Percentiles rank a stretch among this genome's conserved stretches.
Conservation (phyloP, 2,888 invertebrate species). For the Eupithecia centaureata region DNA sequence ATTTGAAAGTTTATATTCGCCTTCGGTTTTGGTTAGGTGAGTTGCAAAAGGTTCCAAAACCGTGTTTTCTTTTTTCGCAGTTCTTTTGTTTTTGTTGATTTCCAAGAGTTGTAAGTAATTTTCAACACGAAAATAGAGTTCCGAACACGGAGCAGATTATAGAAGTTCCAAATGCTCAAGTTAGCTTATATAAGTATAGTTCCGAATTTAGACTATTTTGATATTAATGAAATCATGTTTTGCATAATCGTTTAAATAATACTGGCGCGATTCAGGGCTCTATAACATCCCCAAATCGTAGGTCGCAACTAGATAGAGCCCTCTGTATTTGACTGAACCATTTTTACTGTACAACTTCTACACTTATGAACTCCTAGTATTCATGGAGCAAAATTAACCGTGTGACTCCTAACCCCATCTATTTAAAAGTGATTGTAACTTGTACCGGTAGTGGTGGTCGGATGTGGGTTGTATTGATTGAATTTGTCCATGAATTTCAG, state of each 20-base stretch:
- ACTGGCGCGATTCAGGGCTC: background rate
- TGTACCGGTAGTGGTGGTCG: background rate
- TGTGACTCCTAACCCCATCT: conserved; percentile 6
- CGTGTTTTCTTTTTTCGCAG: background rate
- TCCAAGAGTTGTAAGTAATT: no score
- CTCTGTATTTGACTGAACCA: background rate
- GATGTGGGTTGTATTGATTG: no score
- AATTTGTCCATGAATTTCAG: background rate
- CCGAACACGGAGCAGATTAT: no score
- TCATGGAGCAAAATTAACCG: conserved; percentile 12
- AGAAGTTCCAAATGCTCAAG: background rate
- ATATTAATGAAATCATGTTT: conserved; percentile 3
- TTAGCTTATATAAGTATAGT: background rate
- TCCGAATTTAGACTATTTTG: background rate
- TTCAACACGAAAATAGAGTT: background rate
- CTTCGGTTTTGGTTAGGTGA: background rate
- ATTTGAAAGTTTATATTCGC: background rate
- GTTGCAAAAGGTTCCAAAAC: background rate
- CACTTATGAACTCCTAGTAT: conserved; percentile 1
- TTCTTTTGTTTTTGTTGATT: background rate
- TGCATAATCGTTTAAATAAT: background rate
- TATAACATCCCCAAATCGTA: background rate
- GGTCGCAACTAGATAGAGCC: background rate
- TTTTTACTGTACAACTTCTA: background rate
- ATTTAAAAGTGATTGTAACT: background rate